These are phyloP conservation scores for Alitta virens DNA, from an alignment of 2,888 invertebrate genomes.

Conservation along the genomic window DNA sequence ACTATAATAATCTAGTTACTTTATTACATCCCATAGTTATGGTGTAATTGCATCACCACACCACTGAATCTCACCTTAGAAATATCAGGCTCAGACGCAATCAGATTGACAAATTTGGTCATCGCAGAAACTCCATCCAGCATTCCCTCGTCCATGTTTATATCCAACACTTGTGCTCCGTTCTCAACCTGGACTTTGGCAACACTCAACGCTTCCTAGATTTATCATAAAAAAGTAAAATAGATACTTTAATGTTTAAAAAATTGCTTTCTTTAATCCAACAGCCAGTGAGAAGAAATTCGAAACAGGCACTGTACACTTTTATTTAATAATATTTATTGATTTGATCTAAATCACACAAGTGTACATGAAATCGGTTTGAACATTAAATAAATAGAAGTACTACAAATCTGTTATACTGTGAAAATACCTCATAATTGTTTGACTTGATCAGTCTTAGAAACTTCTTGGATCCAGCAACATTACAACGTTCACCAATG, in stretches of 20 bases:
- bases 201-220: constrained; percentile 60
- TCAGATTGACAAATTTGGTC: constrained; percentile 62
- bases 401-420: no score
- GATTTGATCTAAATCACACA: no score
- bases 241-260: background rate
- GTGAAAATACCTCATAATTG: constrained; percentile 61
- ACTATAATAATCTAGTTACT: no score
- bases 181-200: constrained; percentile 63
- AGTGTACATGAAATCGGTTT: no score
- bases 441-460: constrained; percentile 60
- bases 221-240: background rate
- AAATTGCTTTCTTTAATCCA: background rate
- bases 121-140: constrained; percentile 62
- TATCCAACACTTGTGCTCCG: constrained; percentile 64
- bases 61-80: constrained; percentile 54
- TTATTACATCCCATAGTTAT: no score
- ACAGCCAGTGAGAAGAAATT: no score
- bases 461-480: constrained; percentile 63
- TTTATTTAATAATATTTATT: no score
- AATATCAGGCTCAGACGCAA: constrained; percentile 64
- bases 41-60: no score
- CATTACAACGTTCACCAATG: constrained; percentile 65
- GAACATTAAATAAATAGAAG: no score
- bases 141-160: constrained; percentile 66
- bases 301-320: no score